Base-by-base conservation (phyloP, 2,888 invertebrate species). In the Idaea dimidiata region DNA sequence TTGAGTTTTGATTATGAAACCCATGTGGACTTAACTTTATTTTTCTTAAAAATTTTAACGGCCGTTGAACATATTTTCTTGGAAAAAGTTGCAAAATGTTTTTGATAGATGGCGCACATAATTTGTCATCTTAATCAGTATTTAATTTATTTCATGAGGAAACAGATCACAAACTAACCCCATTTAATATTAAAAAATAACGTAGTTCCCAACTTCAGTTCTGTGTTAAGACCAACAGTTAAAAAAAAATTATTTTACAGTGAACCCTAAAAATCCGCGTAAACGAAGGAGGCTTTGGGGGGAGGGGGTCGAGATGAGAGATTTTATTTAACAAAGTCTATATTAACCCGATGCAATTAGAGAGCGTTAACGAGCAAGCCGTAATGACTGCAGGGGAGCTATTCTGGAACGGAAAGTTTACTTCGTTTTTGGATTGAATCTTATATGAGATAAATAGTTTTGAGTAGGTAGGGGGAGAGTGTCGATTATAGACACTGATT, bases 311-410 rank as follows among this genome's bases (percentile, higher is more conserved):
- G 82, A 80, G 88, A 89, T 88, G 90, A 89, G 90, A 91, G 91
- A 91, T 91, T 92, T 92, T 91, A 92, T 91, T 91, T 91, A 91
- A 91, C 91, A 92, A 91, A 91, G 91, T 92, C 90, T 92, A 90
- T 91, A 92, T 92, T 92, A 92, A 92, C 89, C 90, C 90, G 87
- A 89, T 88, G 91, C 91, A 92, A 92, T 92, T 92, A 92, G 89
- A 89, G 91, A 86, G 75, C 84, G 89, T 89, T 91, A 92, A 91
- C 91, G 91, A 91, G 91, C 88, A 80, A 80, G 79, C 86, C 79
- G 90, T 92, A 92, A 92, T 92, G 91, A 91, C 89, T 86, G 80
- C 79, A 68, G 79, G 84, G 82, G 60, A 73, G 69, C 75, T 88
- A 91, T 88, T 89, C 85, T 84, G 70, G 69, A 70, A 71, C 63